Evolutionary conservation across 2,113 vertebrate species (phyloP), one percentile per base, ranked within the genome.

Genomic region (Thinocorus orbignyianus): DNA sequence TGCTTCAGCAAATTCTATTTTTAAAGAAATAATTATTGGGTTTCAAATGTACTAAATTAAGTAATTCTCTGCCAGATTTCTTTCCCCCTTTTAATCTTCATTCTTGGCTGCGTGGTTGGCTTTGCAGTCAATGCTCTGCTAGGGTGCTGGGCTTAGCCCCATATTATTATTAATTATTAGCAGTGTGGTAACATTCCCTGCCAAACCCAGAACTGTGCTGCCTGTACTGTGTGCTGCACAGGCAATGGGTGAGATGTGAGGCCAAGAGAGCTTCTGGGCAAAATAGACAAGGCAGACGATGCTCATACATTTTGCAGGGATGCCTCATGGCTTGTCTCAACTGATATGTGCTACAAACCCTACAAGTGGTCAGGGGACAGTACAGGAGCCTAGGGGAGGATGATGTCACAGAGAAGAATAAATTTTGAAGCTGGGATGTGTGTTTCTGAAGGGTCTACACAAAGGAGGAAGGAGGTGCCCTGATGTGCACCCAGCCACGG

Each of bases 1-100:
- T 98, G 93, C 91, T 98, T 98, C 97, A 98, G 98, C 97, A 98
- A 97, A 97, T 97, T 98, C 97, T 98, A 94, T 97, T 98, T 97
- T 98, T 96, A 98, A 98, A 97, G 93, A 97, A 98, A 97, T 98
- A 98, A 98, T 98, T 97, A 97, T 84, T 95, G 93, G 97, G 95
- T 97, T 98, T 96, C 94, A 91, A 92, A 68, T 44, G 73, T 81
- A 96, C 93, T 96, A 96, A 97, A 98, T 97, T 97, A 96, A 97
- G 95, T 96, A 97, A 98, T 97, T 95, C 94, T 95, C 93, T 96
- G 95, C 82, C 87, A 97, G 93, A 92, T 92, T 91, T 70, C 49
- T 49, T 52, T 55, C 51, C 19, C 33, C 30, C 19, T 90, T 92
- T 92, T 95, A 94, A 97, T 95, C 94, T 91, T 95, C 79, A 85